Base-by-base conservation (phyloP, 2,113 vertebrate genomes). In the Thryonomys swinderianus region DNA sequence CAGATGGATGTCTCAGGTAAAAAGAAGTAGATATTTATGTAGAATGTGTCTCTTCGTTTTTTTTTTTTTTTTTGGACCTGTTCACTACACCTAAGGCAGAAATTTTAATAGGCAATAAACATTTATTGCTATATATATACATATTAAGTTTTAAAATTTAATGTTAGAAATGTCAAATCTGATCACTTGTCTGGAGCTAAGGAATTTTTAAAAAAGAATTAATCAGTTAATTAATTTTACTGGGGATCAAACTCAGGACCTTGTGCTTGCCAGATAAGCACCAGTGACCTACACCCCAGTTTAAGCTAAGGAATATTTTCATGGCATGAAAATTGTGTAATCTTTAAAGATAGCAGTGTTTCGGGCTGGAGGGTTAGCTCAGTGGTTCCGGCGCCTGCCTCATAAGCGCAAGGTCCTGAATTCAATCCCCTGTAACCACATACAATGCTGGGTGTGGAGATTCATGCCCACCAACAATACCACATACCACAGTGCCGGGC, bases 1-100 rank as follows among this genome's bases (percentile, higher is more conserved):
- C 93, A 98, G 99, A 73, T 99, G 99, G 99, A 99, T 99, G 98
- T 99, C 99, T 37, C 99, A 99, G 99, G 99, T 99, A 86, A 96
- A 97, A 95, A 37, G 1, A 61, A 42, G 23, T 40, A 4, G 20
- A 27, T 53, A 53, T 37, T 92, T 34, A 76, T 18, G 18, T 40
- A 53, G 18, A 17, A 34, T 67, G 27, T 27, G 4, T 59, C 16
- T 64, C 61, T 82, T 91, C 3, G 2, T 14, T 55, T 57, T 57
- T 57, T 57, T 55, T 57, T 55, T 1, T 62, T 89, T 91, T 85
- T 51, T 23, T 64, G 48, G 51, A 5, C 34, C 61, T 88, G 88
- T 69, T 91, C 48, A 78, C 55, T 21, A 93, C 57, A 85, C 8
- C 71, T 45, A 30, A 82, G 32, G 57, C 32, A 1, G 5, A 20